These are phyloP conservation scores for Reticulitermes speratus DNA, from an alignment of 1,140 invertebrate genomes.

Conservation along the genomic window DNA sequence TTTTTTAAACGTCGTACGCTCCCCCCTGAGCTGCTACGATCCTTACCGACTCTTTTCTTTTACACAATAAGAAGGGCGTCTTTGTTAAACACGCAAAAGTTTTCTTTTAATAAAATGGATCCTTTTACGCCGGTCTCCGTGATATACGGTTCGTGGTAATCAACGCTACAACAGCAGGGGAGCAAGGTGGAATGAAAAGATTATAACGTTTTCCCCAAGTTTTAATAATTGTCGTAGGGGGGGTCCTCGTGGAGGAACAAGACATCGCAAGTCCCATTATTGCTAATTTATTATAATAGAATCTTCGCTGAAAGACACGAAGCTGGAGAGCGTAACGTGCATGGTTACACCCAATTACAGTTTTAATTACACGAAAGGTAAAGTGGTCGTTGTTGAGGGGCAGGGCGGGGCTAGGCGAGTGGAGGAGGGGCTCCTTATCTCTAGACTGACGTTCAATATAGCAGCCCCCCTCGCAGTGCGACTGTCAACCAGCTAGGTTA, in stretches of 20 bases:
- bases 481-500: not conserved
- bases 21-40: not conserved
- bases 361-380: constrained; percentile 31
- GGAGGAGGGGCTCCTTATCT: not conserved
- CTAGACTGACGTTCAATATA: not conserved
- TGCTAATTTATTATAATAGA: constrained; percentile 34
- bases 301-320: constrained; percentile 28
- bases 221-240: constrained; percentile 29
- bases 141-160: constrained; percentile 30
- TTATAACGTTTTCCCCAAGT: constrained; percentile 26
- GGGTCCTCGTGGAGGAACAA: constrained; percentile 18
- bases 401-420: not conserved
- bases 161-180: not conserved
- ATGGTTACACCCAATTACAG: constrained; percentile 33
- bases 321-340: constrained; percentile 3
- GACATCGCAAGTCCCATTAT: constrained; percentile 33
- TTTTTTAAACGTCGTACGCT: not conserved
- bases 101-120: not conserved
- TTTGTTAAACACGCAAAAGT: not conserved
- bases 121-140: not conserved
- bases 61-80: not conserved
- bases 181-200: constrained; percentile 31
- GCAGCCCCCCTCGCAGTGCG: not conserved
- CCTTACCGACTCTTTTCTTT: not conserved
- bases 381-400: not conserved